Conservation (phyloP, 1,140 invertebrate species). For the Cherax quadricarinatus region DNA sequence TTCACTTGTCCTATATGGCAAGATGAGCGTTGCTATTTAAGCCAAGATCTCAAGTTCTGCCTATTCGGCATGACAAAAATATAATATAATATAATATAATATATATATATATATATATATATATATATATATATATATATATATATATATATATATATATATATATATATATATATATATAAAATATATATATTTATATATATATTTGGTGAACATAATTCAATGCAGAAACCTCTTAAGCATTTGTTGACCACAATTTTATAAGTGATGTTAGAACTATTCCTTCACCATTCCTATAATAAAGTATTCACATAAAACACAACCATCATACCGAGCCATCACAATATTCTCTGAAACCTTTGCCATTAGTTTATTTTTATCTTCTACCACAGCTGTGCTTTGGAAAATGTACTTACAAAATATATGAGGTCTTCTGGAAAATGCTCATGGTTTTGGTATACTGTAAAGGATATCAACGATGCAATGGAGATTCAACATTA, state of each 20-base stretch:
- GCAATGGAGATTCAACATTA: constrained; percentile 48
- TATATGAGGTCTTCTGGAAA: constrained; percentile 31
- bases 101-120: background rate
- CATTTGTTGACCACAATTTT: constrained; percentile 12
- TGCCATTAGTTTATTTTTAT: background rate
- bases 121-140: no score
- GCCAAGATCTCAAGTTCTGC: no score
- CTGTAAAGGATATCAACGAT: constrained; percentile 38
- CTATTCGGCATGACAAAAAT: no score
- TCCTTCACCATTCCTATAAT: background rate
- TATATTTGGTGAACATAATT: constrained; percentile 14
- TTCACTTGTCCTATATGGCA: no score
- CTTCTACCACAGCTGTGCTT: constrained; percentile 31
- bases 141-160: no score
- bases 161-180: background rate
- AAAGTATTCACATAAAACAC: constrained; percentile 23
- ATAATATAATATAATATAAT: no score
- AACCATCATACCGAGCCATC: constrained; percentile 12
- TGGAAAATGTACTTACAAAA: constrained; percentile 31
- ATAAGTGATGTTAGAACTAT: constrained; percentile 16
- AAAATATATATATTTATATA: background rate
- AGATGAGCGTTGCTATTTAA: no score
- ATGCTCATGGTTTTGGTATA: constrained; percentile 27
- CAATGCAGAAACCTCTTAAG: constrained; percentile 18
- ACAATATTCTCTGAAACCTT: background rate